Evolutionary conservation across 2,113 vertebrate genomes (phyloP).

Genomic region (Sceloporus undulatus): DNA sequence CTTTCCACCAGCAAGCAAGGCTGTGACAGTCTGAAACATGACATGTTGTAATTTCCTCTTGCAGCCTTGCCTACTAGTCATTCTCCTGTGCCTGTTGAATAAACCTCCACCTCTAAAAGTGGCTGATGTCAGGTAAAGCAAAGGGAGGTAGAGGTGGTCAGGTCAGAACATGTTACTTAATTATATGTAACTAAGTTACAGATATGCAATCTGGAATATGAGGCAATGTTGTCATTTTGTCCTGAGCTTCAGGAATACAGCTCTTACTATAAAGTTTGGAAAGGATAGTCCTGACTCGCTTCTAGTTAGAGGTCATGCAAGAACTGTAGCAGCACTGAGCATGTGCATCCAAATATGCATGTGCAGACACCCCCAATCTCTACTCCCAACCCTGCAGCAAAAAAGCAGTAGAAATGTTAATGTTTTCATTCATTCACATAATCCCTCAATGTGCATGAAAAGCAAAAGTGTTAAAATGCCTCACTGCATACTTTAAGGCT

Average conservation of each 20-base stretch:
- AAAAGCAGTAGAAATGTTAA: neutral
- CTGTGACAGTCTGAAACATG: no score
- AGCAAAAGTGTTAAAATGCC: slow-evolving; percentile 4
- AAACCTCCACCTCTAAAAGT: no score
- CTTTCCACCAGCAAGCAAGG: no score
- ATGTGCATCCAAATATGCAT: no score
- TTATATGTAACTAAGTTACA: no score
- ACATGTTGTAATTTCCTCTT: no score
- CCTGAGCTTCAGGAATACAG: neutral
- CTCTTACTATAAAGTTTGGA: neutral
- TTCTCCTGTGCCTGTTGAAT: no score
- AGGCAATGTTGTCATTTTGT: neutral
- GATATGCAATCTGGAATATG: no score
- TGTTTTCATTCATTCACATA: slow-evolving; percentile 13
- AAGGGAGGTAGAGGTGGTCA: no score
- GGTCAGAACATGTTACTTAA: no score
- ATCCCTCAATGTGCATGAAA: neutral
- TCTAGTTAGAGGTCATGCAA: neutral
- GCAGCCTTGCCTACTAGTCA: no score
- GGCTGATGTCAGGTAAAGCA: no score
- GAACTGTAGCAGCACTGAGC: neutral
- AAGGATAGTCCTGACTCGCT: neutral
- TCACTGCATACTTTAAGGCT: neutral
- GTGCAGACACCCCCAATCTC: neutral
- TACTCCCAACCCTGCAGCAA: neutral